Base-by-base conservation (phyloP, 2,797 vertebrate species). In the Rhodeus uyekii region DNA sequence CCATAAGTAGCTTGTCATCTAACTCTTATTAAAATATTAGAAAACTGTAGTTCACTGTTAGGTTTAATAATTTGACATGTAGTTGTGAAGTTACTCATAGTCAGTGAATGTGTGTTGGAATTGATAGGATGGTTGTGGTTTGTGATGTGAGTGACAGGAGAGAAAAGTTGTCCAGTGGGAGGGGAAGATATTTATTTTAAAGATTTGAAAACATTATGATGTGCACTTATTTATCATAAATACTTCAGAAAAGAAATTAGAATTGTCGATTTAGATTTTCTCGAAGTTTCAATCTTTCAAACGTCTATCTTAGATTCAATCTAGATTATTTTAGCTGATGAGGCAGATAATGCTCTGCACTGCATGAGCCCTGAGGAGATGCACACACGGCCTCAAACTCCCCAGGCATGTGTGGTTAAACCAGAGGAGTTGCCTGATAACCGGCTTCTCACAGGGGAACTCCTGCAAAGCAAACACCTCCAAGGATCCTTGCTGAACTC, bases 381-480 rank as follows among this genome's bases (percentile, higher is more conserved):
- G 18, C 1, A 39, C 42, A 38, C 64, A 18, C 27, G 24, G 48
- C 24, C 64, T 68, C n/a, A 46, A 72, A 48, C 16, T 73, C 79
- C 32, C 78, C 39, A 48, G 72, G 83, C 76, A 18, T n/a, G 85
- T 83, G 50, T 36, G 32, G 27, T 64, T 34, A 65, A 81, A 63
- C 53, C 77, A 42, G 34, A 24, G 42, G 78, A 68, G 85, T 79
- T 50, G 58, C 84, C 36, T 79, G 84, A 89, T 81, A 78, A 85
- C 68, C 14, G 69, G 18, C 61, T 68, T 58, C 78, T 87, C 89
- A 85, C 84, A 63, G 86, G 76, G 89, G 84, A 88, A 83, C 87
- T 86, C 77, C 83, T 90, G 86, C 83, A 91, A 91, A 93, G 90
- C 88, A 89, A 76, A 80, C 79, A 27, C 69, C 91, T 89, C 84